Evolutionary conservation across 2,888 invertebrate species (phyloP).

Genomic region (Drosophila algonquin): DNA sequence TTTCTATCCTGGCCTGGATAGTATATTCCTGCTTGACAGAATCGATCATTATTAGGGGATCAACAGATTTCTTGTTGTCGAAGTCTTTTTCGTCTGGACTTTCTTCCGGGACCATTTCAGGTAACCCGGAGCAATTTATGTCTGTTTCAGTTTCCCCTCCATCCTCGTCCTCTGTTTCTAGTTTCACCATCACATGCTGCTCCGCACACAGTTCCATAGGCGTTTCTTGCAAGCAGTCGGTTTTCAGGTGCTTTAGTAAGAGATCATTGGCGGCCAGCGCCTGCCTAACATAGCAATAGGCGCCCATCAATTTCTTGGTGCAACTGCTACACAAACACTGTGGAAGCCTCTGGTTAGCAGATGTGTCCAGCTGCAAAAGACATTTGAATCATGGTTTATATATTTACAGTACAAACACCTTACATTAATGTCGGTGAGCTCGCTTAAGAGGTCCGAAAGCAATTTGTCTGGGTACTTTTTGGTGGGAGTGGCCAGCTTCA

Average conservation of each 20-base stretch:
- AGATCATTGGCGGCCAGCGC: slow-evolving; percentile 64
- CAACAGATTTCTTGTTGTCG: slow-evolving; percentile 49
- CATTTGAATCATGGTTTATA: neutral
- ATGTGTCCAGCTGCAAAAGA: slow-evolving; percentile 37
- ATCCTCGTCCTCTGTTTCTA: slow-evolving; percentile 67
- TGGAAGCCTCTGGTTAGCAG: slow-evolving; percentile 58
- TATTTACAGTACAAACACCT: neutral
- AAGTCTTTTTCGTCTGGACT: slow-evolving; percentile 12
- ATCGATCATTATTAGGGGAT: slow-evolving; percentile 62
- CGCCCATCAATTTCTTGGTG: slow-evolving; percentile 64
- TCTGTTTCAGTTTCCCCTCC: slow-evolving; percentile 40
- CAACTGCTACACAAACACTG: slow-evolving; percentile 69
- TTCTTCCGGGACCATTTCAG: slow-evolving; percentile 38
- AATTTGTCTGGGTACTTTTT: slow-evolving; percentile 65
- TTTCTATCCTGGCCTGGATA: slow-evolving; percentile 10
- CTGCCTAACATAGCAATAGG: slow-evolving; percentile 73
- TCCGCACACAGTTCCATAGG: slow-evolving; percentile 77
- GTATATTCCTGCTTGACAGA: slow-evolving; percentile 50
- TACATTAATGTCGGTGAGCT: slow-evolving; percentile 59
- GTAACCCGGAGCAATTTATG: slow-evolving; percentile 59
- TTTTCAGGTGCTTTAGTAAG: slow-evolving; percentile 55
- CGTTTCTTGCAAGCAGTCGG: slow-evolving; percentile 73
- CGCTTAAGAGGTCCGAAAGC: slow-evolving; percentile 60
- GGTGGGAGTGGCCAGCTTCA: slow-evolving; percentile 52
- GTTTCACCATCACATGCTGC: slow-evolving; percentile 68